phyloP scores from a whole-genome alignment of 2,113 vertebrate genomes.

The Gallinago jamesoni region DNA sequence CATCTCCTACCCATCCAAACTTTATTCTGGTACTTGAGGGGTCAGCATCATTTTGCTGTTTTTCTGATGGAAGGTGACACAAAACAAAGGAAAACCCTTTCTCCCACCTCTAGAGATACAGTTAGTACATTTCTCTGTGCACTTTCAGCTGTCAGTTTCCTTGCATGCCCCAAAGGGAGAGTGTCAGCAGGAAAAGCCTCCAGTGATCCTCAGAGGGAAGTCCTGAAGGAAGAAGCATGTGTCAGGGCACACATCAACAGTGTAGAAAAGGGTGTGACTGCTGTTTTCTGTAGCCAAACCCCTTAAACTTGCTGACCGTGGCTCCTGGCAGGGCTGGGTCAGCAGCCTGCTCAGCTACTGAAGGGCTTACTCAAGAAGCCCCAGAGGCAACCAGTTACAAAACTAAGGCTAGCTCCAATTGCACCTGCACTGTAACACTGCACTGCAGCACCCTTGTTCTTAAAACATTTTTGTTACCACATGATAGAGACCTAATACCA shows the following conservation, averaged over 20 bases:
- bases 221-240: background rate
- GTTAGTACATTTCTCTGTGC: background rate
- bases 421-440: background rate
- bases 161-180: background rate
- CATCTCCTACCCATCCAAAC: background rate
- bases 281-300: background rate
- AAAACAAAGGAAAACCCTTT: background rate
- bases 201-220: background rate
- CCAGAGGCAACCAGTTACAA: background rate
- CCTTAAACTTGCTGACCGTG: background rate
- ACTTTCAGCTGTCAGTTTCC: background rate
- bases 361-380: background rate
- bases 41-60: background rate
- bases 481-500: background rate
- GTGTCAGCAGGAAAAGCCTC: background rate
- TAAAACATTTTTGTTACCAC: background rate
- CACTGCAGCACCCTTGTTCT: background rate
- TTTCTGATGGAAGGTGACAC: background rate
- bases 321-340: background rate
- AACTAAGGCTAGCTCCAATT: background rate
- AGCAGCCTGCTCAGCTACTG: background rate
- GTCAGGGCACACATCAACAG: background rate
- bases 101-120: background rate
- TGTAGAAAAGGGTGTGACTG: background rate
- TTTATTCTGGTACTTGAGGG: background rate